Base-by-base conservation (phyloP, 2,797 vertebrate species). In the Sebastiscus albofasciatus region DNA sequence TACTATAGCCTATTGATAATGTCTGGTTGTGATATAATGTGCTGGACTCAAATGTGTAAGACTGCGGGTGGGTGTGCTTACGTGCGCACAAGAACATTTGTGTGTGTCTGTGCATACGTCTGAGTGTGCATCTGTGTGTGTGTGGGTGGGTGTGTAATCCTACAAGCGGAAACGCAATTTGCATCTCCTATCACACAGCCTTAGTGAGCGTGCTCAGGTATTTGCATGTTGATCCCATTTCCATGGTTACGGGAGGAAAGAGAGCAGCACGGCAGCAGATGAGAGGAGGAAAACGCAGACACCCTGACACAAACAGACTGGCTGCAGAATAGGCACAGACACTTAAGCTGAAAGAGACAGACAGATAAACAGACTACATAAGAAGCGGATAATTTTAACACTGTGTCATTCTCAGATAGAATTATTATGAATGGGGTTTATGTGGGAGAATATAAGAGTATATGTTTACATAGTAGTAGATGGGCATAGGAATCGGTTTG, bases 151-250 rank as follows among this genome's bases (percentile, higher is more conserved):
- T 59, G 87, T 89, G 87, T 88, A 75, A 82, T 86, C 82, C 73
- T 87, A 77, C 77, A 74, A 84, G 80, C 81, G 71, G 87, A 87
- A 75, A 84, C 67, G 66, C 67, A 67, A 92, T 94, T 94, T 94
- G 92, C 93, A 94, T 94, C 83, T 86, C 74, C 83, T 76, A 83
- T 91, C 83, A 49, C 67, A 67, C 74, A 69, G 86, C 81, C 81
- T 84, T 33, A 52, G 77, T 4, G 58, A 84, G 82, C 26, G n/a
- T 82, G 86, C 83, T 90, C 84, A 92, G 90, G 91, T 91, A 94
- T 95, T 94, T 93, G 93, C 93, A 93, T 95, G 91, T 90, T 90
- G 91, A 91, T 92, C 87, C 84, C 75, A 87, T 93, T 91, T 83
- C 87, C 89, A 93, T 94, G 91, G 91, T 91, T 74, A 93, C 86